These are phyloP conservation scores for Natrix natrix DNA, from an alignment of 2,797 vertebrate species.

Conservation along the genomic window DNA sequence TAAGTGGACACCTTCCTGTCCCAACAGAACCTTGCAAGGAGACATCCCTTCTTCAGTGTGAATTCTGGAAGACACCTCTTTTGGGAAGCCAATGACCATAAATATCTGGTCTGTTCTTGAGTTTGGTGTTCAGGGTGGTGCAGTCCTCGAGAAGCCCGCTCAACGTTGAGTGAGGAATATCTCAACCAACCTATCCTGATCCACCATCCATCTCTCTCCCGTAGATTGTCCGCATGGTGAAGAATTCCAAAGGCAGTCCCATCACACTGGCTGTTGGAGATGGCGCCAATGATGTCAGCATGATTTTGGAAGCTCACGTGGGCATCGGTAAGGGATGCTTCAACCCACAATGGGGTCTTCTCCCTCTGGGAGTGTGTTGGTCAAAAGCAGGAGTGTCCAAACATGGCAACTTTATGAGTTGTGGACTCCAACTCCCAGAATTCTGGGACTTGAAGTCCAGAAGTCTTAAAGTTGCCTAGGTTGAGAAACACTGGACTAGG, in stretches of 20 bases:
- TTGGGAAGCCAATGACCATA: neutral
- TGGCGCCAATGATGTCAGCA: slow-evolving; percentile 97
- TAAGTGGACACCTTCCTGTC: neutral
- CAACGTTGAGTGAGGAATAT: neutral
- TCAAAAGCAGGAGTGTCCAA: neutral
- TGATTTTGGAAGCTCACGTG: slow-evolving; percentile 98
- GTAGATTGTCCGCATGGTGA: slow-evolving; percentile 97
- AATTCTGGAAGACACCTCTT: neutral
- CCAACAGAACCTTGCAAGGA: too few species aligned
- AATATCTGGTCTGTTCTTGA: neutral
- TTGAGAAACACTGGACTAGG: too few species aligned
- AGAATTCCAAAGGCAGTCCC: slow-evolving; percentile 90
- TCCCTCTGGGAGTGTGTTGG: slow-evolving; percentile 37
- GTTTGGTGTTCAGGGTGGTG: neutral
- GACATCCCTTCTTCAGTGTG: too few species aligned
- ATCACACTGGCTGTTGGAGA: slow-evolving; percentile 95
- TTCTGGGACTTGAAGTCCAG: too few species aligned
- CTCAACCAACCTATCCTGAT: neutral
- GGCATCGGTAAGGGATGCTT: slow-evolving; percentile 86
- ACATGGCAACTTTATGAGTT: neutral
- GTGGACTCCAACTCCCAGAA: too few species aligned
- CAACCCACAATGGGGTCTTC: neutral
- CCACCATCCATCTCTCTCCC: slow-evolving; percentile 22
- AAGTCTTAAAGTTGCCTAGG: too few species aligned
- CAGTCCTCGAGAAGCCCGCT: neutral